Evolutionary conservation across 2,888 invertebrate species (phyloP).

Genomic region (Rhorus exstirpatorius): DNA sequence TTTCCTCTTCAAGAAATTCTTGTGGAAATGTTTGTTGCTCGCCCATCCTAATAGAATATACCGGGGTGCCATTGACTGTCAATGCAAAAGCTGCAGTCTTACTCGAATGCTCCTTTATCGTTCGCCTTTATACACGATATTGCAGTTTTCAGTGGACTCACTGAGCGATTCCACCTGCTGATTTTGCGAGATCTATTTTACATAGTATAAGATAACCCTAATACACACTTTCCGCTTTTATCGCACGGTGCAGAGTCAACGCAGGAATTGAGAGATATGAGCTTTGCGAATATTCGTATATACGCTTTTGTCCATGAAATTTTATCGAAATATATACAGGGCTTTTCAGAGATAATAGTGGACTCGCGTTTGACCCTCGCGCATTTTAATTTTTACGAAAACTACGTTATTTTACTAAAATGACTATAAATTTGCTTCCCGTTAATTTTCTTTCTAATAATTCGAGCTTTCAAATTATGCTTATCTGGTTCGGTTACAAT

Average conservation of each 20-base stretch:
- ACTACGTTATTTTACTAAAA: too few relatives aligned
- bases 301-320: background rate
- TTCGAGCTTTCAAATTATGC: too few relatives aligned
- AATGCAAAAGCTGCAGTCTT: conserved; percentile 54
- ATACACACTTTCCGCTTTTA: conserved; percentile 44
- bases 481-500: too few relatives aligned
- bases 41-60: conserved; percentile 59
- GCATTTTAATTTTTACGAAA: background rate
- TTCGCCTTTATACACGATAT: background rate
- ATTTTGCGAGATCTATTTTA: conserved; percentile 62
- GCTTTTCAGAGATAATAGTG: background rate
- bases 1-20: conserved; percentile 50
- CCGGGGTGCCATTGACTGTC: conserved; percentile 55
- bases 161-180: conserved; percentile 61
- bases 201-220: conserved; percentile 54
- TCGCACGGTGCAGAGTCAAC: conserved; percentile 56
- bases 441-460: too few relatives aligned
- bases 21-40: conserved; percentile 48
- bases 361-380: background rate
- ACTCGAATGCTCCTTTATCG: conserved; percentile 50
- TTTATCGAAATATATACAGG: background rate
- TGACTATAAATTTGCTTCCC: too few relatives aligned
- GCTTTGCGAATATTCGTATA: conserved; percentile 32
- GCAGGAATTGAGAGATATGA: conserved; percentile 63
- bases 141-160: conserved; percentile 12